Conservation (phyloP, 2,888 invertebrate species). For the Hirtodrosophila trivittata region DNA sequence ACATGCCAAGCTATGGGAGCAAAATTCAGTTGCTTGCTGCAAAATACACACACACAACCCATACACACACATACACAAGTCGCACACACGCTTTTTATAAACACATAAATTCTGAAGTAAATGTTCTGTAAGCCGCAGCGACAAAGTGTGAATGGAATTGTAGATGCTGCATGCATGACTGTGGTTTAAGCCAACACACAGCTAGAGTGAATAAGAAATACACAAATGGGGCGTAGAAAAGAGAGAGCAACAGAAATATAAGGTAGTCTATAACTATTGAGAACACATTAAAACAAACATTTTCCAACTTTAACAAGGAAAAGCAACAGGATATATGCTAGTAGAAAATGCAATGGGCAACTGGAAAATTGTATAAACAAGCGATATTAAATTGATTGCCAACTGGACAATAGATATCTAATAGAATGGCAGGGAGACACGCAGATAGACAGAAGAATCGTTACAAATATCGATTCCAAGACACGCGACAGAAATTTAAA, state of each 20-base stretch:
- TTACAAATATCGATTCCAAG: constrained; percentile 65
- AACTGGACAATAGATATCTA: constrained; percentile 46
- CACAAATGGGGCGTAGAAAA: background rate
- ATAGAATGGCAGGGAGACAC: constrained; percentile 66
- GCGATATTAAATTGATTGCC: constrained; percentile 66
- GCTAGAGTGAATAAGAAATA: constrained; percentile 1
- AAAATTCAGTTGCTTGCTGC: constrained; percentile 14
- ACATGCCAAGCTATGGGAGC: constrained; percentile 5
- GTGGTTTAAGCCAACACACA: constrained; percentile 22
- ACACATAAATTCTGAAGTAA: constrained; percentile 73
- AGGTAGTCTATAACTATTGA: constrained; percentile 33
- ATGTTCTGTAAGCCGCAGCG: constrained; percentile 74
- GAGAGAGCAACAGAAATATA: background rate
- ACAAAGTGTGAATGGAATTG: constrained; percentile 60
- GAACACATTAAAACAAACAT: constrained; percentile 50
- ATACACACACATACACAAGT: constrained; percentile 2
- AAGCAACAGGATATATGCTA: background rate
- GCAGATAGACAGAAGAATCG: constrained; percentile 29
- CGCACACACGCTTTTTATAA: constrained; percentile 58
- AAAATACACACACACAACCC: background rate
- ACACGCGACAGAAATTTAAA: constrained; percentile 38
- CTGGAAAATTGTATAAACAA: constrained; percentile 66
- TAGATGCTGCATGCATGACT: constrained; percentile 20
- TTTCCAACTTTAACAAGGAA: constrained; percentile 42
- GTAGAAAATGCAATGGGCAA: constrained; percentile 8